Percentiles rank a stretch among this genome's conserved stretches.
These are phyloP conservation scores for Alviniconcha marisindica DNA, from an alignment of 1,140 invertebrate genomes.

Conservation along the genomic window DNA sequence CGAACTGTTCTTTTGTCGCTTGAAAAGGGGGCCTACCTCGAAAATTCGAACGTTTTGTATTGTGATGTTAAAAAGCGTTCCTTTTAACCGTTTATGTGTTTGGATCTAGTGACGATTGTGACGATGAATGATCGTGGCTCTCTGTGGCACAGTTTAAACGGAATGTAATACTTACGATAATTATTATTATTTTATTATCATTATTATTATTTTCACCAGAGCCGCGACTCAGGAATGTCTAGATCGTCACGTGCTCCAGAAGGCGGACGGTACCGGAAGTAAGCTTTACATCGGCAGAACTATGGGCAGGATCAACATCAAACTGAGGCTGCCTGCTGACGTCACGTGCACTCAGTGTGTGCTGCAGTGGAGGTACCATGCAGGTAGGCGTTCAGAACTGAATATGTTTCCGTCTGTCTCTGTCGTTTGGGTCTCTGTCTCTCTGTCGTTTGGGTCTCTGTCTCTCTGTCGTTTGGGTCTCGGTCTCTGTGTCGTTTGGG, in stretches of 20 bases:
- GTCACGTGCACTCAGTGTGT: conserved; percentile 92
- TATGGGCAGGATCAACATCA: conserved; percentile 25
- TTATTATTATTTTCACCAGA: background rate
- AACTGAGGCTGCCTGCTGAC: conserved; percentile 83
- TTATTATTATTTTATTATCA: no score
- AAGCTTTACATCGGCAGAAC: conserved; percentile 2
- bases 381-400: conserved; percentile 79
- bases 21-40: no score
- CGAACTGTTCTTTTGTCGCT: no score
- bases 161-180: no score
- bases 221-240: conserved; percentile 55
- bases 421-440: background rate
- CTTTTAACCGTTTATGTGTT: no score
- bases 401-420: background rate
- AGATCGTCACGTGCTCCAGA: conserved; percentile 52
- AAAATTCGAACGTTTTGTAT: no score
- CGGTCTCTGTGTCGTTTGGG: background rate
- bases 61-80: no score
- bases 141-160: no score
- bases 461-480: background rate
- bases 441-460: background rate
- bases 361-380: conserved; percentile 93
- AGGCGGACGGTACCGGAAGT: conserved; percentile 41
- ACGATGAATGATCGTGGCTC: no score
- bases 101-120: no score